Evolutionary conservation across 1,140 invertebrate species (phyloP), one percentile per base, ranked within the genome.

Genomic region (Drosophila nannoptera): DNA sequence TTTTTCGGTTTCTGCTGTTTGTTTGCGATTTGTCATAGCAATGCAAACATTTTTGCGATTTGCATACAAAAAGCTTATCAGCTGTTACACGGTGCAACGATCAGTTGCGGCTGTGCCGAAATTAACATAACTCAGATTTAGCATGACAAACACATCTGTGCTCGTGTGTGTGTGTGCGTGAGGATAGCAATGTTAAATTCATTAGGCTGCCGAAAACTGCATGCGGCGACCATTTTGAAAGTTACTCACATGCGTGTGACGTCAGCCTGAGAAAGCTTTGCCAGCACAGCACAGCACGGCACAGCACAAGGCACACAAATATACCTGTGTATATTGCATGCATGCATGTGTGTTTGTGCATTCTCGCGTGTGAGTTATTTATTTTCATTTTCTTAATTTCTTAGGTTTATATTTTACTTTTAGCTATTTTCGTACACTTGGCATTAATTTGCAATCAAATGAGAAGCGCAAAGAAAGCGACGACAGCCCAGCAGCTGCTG

Each of bases 361-460:
- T 69, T 69, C 60, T 69, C 56, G 52, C 60, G 16, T 77, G 31
- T 62, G 29, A 14, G 12, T 43, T 43, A 14, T 43, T 54, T 4
- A 12, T 45, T 59, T 65, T 42, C 66, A 71, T 82, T 75, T 46
- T 60, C 67, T 58, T 82, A 75, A 77, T 82, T 82, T 77, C 50
- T 70, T 72, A 82, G 22, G 22, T 22, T 22, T 22, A 22, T 22
- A 3, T 31, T 45, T 59, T 65, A 42, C 66, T 75, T 82, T 75
- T 46, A 61, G 71, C 61, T 82, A 75, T 82, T 82, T 82, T 77
- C 50, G 74, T 72, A 82, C 63, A 66, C 71, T 77, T 68, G 70
- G 66, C 67, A 72, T 69, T 71, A 67, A 72, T 72, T 69, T 78
- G 62, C 58, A 72, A 75, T 70, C 67, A 81, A 70, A 74, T 40